phyloP scores from a whole-genome alignment of 2,888 invertebrate genomes.

The Gasteruption jaculator region DNA sequence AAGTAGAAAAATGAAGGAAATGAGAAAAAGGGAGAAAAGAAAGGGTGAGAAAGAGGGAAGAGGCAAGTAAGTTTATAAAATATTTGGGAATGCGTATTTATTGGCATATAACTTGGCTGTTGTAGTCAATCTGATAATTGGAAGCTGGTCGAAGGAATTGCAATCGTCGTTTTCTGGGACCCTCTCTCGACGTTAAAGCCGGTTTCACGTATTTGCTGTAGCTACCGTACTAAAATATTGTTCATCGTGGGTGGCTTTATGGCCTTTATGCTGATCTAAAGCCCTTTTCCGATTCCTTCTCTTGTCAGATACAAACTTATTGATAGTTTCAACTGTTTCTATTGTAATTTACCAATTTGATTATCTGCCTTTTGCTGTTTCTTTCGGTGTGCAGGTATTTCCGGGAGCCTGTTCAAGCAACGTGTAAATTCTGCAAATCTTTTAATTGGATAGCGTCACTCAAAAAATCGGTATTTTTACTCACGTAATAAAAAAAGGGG shows the following conservation, averaged over 20 bases:
- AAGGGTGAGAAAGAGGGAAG: constrained; percentile 20
- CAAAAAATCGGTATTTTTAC: no score
- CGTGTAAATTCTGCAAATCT: no score
- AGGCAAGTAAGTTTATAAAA: constrained; percentile 24
- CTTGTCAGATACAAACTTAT: constrained; percentile 43
- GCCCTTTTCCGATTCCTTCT: constrained; percentile 36
- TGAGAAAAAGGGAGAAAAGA: constrained; percentile 16
- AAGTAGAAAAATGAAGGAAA: constrained; percentile 10
- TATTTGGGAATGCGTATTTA: constrained; percentile 35
- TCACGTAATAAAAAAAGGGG: no score
- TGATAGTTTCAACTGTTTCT: constrained; percentile 36
- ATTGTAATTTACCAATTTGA: constrained; percentile 24
- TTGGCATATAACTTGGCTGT: constrained; percentile 27
- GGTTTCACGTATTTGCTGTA: constrained; percentile 43
- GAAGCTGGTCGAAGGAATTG: constrained; percentile 21
- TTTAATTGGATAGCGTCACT: no score
- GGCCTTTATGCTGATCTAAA: constrained; percentile 39
- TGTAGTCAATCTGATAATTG: constrained; percentile 41
- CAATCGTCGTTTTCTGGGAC: constrained; percentile 3
- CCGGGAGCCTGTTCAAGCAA: no score
- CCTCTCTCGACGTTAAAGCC: constrained; percentile 27
- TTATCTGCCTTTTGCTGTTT: no score
- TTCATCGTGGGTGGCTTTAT: constrained; percentile 48
- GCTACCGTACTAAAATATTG: constrained; percentile 49
- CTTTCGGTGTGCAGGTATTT: no score